These are phyloP conservation scores for Chelon labrosus DNA, from an alignment of 2,797 vertebrate species.

Conservation along the genomic window DNA sequence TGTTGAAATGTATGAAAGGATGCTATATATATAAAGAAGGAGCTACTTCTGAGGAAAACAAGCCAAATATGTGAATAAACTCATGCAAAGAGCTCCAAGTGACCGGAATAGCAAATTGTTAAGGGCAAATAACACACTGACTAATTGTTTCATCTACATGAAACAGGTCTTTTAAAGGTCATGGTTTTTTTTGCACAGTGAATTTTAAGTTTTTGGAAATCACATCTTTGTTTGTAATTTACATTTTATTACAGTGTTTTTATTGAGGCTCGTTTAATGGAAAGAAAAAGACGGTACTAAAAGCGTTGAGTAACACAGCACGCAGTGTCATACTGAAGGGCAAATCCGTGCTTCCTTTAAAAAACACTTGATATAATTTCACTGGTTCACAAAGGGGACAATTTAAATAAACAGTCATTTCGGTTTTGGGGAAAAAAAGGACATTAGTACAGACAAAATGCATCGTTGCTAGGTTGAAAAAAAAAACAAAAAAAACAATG, in stretches of 20 bases:
- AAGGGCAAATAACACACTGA: background rate
- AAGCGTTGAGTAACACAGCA: conserved; percentile 42
- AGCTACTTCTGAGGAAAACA: conserved; percentile 64
- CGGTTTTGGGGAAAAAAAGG: background rate
- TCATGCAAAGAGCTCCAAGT: conserved; percentile 28
- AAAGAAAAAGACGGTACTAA: conserved; percentile 47
- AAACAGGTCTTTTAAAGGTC: conserved; percentile 5
- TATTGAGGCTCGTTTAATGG: conserved; percentile 34
- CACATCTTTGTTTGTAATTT: conserved; percentile 30
- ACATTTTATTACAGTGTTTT: conserved; percentile 37
- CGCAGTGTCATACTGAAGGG: conserved; percentile 35
- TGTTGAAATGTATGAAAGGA: conserved; percentile 25
- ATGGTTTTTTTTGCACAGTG: conserved; percentile 10
- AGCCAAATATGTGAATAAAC: conserved; percentile 73
- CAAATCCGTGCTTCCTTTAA: conserved; percentile 24
- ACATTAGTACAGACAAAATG: background rate
- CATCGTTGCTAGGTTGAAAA: conserved; percentile 12
- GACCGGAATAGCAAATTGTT: conserved; percentile 3
- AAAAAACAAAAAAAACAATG: background rate
- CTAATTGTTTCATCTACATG: background rate
- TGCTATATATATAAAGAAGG: background rate
- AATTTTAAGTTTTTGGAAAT: conserved; percentile 14
- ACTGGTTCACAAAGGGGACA: background rate
- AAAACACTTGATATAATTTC: background rate
- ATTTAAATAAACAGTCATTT: background rate